phyloP scores from a whole-genome alignment of 2,113 vertebrate genomes.

The Chloropsis cyanopogon region DNA sequence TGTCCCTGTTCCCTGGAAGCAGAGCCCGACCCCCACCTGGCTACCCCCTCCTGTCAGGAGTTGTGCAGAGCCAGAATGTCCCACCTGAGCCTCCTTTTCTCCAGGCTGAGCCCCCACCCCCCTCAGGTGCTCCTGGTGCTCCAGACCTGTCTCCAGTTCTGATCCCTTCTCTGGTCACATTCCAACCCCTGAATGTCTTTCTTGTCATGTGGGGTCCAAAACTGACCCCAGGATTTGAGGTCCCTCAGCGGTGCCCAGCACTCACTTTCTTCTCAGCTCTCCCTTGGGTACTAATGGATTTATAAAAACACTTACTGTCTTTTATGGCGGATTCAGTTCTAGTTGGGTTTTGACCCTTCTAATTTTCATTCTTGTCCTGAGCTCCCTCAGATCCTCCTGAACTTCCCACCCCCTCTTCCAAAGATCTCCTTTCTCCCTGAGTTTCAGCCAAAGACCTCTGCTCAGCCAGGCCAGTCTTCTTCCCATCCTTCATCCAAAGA shows the following conservation, averaged over 20 bases:
- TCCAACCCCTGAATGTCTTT: not conserved
- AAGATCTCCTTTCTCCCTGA: not conserved
- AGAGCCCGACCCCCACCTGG: accelerated
- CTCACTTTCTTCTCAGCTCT: not conserved
- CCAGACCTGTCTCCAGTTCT: not conserved
- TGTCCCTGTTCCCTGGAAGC: not conserved
- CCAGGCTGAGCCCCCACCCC: not conserved
- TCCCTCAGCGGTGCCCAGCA: not conserved
- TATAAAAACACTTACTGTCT: not conserved
- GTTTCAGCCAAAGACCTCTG: not conserved
- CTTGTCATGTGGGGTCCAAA: not conserved
- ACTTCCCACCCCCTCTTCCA: not conserved
- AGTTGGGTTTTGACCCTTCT: not conserved
- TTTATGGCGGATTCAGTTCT: not conserved
- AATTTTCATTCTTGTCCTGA: not conserved
- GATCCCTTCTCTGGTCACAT: not conserved
- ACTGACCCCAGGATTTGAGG: not conserved
- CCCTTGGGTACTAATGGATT: not conserved
- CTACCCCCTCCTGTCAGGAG: not conserved
- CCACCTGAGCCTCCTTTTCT: not conserved
- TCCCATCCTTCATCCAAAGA: not conserved
- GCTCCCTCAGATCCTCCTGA: not conserved
- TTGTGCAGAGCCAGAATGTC: not conserved
- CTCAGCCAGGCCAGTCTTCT: not conserved
- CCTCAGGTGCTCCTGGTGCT: not conserved